Conservation (phyloP, 2,888 invertebrate genomes). For the Notocelia uddmanniana region DNA sequence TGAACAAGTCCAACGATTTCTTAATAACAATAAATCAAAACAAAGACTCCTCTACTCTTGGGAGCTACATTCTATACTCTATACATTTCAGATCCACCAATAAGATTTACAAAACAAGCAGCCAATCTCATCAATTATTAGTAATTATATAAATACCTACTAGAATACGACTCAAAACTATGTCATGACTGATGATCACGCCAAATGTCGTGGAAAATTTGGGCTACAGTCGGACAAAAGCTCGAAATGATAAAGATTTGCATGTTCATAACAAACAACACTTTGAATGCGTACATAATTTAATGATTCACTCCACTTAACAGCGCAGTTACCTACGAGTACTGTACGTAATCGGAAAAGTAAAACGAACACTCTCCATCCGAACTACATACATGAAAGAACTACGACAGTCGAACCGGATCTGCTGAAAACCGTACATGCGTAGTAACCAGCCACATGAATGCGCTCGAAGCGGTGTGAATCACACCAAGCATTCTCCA, state of each 20-base stretch:
- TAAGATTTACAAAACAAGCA: constrained; percentile 33
- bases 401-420: constrained; percentile 1
- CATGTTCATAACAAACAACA: neutral
- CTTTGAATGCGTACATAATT: neutral
- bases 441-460: constrained; percentile 7
- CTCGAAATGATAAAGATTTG: neutral
- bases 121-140: constrained; percentile 9
- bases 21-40: constrained; percentile 9
- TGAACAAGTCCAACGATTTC: neutral
- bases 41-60: neutral
- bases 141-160: too few relatives aligned
- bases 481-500: constrained; percentile 9
- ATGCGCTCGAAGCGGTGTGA: constrained; percentile 1
- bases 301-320: constrained; percentile 4
- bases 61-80: constrained; percentile 2
- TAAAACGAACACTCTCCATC: neutral
- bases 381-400: neutral
- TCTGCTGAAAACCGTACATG: neutral
- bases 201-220: neutral
- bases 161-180: neutral
- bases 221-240: neutral
- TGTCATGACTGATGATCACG: neutral
- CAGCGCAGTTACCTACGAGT: neutral
- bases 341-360: neutral
- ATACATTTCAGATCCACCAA: constrained; percentile 39